phyloP scores from a whole-genome alignment of 2,797 vertebrate genomes.

The Eutrigla gurnardus region DNA sequence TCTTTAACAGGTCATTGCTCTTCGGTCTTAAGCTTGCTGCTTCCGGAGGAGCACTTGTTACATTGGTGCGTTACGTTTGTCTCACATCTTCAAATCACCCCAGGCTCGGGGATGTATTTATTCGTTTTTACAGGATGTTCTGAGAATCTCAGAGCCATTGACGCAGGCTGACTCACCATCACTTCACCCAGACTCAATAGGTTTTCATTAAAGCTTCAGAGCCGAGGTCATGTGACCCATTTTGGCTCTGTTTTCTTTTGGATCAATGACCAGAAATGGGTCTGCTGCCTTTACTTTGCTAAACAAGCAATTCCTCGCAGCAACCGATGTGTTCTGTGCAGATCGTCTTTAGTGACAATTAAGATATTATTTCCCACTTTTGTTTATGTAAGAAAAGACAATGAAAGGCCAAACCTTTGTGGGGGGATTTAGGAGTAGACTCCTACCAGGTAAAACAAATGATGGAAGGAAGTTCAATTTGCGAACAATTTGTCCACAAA shows the following conservation, averaged over 20 bases:
- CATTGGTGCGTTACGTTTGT: conserved; percentile 32
- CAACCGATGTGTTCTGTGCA: not conserved
- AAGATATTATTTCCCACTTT: not conserved
- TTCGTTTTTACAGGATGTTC: conserved; percentile 51
- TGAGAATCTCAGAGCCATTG: conserved; percentile 46
- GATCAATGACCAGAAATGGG: conserved; percentile 51
- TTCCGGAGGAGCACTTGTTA: conserved; percentile 21
- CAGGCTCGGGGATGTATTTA: conserved; percentile 25
- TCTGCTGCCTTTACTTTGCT: conserved; percentile 13
- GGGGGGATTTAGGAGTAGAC: not conserved
- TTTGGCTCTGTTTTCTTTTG: conserved; percentile 32
- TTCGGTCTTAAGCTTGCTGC: conserved; percentile 44
- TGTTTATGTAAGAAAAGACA: not conserved
- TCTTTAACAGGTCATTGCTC: conserved; percentile 36
- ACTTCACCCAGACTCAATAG: conserved; percentile 55
- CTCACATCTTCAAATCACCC: conserved; percentile 18
- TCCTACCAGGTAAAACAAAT: conserved; percentile 2
- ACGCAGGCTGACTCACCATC: conserved; percentile 32
- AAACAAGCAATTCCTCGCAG: conserved; percentile 27
- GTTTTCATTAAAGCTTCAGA: conserved; percentile 50
- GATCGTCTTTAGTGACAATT: not conserved
- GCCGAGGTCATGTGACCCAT: conserved; percentile 45
- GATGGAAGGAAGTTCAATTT: not conserved
- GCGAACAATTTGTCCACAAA: conserved; percentile 14
- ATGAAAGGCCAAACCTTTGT: not conserved